Conservation (phyloP, 2,113 vertebrate species). For the Phaethornis superciliosus region DNA sequence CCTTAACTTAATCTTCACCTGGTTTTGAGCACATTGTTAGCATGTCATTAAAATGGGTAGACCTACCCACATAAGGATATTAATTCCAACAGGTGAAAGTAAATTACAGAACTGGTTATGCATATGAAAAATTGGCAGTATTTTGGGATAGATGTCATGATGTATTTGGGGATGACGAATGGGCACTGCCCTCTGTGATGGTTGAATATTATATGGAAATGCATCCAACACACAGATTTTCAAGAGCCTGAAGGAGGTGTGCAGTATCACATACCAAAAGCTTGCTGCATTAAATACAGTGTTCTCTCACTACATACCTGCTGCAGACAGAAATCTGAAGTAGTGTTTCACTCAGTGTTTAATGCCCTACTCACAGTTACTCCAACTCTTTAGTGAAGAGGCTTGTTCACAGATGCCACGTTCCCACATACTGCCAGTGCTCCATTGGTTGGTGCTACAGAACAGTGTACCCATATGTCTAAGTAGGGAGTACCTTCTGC, state of each 20-base stretch:
- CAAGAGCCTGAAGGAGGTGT: accelerated
- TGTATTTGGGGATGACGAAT: neutral
- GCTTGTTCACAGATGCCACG: neutral
- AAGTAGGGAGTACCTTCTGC: neutral
- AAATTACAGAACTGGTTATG: neutral
- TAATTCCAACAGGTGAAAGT: neutral
- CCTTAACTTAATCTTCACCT: neutral
- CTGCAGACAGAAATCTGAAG: neutral
- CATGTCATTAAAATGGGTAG: neutral
- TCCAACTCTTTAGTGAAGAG: neutral
- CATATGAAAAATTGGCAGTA: neutral
- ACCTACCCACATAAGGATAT: neutral
- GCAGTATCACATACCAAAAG: neutral
- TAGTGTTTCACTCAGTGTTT: neutral
- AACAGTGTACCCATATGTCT: neutral
- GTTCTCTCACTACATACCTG: neutral
- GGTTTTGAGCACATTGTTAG: neutral
- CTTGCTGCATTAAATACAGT: neutral
- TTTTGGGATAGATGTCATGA: neutral
- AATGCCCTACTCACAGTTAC: neutral
- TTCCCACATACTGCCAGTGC: neutral
- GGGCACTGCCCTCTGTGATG: neutral
- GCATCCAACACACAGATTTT: neutral
- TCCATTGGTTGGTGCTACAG: accelerated
- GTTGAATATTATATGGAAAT: neutral